Evolutionary conservation across 2,888 invertebrate genomes (phyloP).

Genomic region (Frankliniella fusca): DNA sequence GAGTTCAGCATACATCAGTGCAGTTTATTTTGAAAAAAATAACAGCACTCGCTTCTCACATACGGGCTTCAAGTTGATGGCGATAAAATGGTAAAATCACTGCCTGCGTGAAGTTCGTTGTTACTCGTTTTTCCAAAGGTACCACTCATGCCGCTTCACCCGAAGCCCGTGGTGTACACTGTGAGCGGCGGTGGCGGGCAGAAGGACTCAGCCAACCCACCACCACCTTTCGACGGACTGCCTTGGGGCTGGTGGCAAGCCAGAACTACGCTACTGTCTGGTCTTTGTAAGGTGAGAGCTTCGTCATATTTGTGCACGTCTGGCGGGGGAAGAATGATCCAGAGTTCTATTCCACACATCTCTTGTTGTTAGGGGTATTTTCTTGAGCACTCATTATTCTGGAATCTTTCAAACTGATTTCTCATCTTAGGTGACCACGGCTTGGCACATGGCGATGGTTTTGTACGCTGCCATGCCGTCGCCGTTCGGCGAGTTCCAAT

Average conservation of each 20-base stretch:
- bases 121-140: neutral
- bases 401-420: neutral
- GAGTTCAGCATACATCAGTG: too few species aligned
- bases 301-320: too few species aligned
- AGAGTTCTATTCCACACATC: neutral
- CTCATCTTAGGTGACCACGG: neutral
- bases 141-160: neutral
- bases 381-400: neutral
- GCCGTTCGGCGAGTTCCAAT: conserved; percentile 8
- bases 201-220: neutral
- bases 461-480: neutral
- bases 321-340: neutral
- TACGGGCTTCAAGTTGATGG: neutral
- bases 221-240: neutral
- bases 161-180: neutral
- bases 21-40: neutral
- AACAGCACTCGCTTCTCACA: neutral
- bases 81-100: neutral
- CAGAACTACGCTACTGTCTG: neutral
- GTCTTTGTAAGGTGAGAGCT: neutral
- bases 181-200: neutral
- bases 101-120: neutral
- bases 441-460: conserved; percentile 8
- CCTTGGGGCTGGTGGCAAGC: conserved; percentile 4
- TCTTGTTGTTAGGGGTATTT: neutral